These are phyloP conservation scores for Gymnogyps californianus DNA, from an alignment of 2,113 vertebrate species.

Conservation along the genomic window DNA sequence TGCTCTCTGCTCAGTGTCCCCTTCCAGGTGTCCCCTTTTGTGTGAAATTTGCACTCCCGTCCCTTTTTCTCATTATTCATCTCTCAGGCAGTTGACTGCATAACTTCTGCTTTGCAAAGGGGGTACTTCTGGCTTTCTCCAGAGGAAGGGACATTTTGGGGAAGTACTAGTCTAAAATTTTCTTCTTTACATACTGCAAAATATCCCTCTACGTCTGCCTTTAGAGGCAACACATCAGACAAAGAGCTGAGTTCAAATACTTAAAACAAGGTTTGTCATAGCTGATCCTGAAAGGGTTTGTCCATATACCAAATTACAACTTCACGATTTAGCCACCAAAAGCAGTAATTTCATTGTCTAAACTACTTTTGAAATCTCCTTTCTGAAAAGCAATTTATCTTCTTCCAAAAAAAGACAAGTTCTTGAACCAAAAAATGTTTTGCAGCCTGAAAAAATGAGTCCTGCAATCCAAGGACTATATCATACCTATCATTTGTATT, in stretches of 20 bases:
- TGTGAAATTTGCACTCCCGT: background rate
- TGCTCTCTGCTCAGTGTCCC: background rate
- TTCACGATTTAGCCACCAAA: background rate
- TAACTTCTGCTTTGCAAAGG: background rate
- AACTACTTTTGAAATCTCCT: background rate
- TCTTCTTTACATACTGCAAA: background rate
- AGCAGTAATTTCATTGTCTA: background rate
- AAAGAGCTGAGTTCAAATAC: background rate
- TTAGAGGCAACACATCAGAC: background rate
- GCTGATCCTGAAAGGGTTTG: background rate
- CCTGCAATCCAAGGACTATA: background rate
- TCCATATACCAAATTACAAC: background rate
- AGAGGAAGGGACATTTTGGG: background rate
- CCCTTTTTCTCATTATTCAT: background rate
- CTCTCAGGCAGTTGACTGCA: background rate
- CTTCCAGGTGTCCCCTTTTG: background rate
- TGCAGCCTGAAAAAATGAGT: background rate
- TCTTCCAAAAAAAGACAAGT: background rate
- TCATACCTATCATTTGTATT: no score
- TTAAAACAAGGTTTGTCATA: background rate
- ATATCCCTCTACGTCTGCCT: background rate
- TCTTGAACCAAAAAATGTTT: background rate
- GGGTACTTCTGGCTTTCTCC: background rate
- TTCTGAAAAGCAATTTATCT: background rate
- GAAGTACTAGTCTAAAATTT: background rate